These are phyloP conservation scores for Periophthalmus magnuspinnatus DNA, from an alignment of 2,797 vertebrate species.

Conservation along the genomic window DNA sequence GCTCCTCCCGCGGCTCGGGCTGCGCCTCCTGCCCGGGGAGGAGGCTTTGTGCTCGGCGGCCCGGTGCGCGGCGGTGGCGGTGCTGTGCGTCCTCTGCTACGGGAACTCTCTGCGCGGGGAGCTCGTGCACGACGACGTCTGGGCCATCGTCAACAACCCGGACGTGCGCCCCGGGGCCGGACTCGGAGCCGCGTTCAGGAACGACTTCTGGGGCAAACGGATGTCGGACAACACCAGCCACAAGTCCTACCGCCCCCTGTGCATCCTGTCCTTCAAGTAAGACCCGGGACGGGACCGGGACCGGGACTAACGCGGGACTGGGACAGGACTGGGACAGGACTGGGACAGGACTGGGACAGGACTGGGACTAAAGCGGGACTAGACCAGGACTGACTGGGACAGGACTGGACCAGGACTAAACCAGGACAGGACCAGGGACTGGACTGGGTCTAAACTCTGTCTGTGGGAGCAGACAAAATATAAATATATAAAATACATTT, in stretches of 20 bases:
- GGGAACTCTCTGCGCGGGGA: conserved; percentile 87
- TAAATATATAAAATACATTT: too few species aligned
- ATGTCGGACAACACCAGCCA: conserved; percentile 95
- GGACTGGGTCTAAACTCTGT: background rate
- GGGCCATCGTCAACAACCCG: conserved; percentile 94
- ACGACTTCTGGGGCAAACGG: conserved; percentile 97
- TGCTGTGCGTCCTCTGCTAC: conserved; percentile 85
- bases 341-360: background rate
- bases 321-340: background rate
- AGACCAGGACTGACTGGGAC: too few species aligned
- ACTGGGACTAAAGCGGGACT: background rate
- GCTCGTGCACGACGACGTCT: conserved; percentile 96
- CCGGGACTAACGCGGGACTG: background rate
- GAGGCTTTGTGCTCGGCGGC: conserved; percentile 39
- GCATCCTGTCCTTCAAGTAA: conserved; percentile 94
- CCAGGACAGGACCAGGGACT: background rate
- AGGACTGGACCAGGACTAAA: background rate
- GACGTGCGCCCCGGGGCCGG: conserved; percentile 84
- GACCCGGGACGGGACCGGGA: conserved; percentile 20
- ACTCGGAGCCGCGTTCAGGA: conserved; percentile 80
- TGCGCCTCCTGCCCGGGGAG: conserved; percentile 40
- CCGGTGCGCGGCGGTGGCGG: conserved; percentile 65
- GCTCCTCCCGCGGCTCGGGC: background rate
- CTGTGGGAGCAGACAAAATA: too few species aligned
- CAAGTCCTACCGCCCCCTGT: conserved; percentile 96